These are phyloP conservation scores for Rhamphomyia laevipes DNA, from an alignment of 2,888 invertebrate genomes.

Conservation along the genomic window DNA sequence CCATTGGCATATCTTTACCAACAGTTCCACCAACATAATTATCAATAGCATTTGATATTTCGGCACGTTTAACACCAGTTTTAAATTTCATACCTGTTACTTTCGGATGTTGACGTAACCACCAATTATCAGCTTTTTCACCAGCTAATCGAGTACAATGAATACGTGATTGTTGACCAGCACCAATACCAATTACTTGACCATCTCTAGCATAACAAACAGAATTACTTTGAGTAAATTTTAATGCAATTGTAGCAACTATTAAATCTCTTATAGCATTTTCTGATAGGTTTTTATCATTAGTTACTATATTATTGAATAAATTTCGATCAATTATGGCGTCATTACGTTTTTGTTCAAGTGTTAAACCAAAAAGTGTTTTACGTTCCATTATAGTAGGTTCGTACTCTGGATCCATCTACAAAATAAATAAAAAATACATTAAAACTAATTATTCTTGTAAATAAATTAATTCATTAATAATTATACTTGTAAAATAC, in stretches of 20 bases:
- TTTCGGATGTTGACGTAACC: conserved; percentile 86
- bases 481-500: conserved; percentile 58
- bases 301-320: conserved; percentile 72
- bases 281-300: conserved; percentile 53
- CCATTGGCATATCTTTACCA: conserved; percentile 71
- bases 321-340: conserved; percentile 63
- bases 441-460: neutral
- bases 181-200: conserved; percentile 88
- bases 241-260: conserved; percentile 90
- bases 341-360: conserved; percentile 85
- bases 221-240: conserved; percentile 97
- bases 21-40: conserved; percentile 87
- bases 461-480: neutral
- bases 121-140: conserved; percentile 96
- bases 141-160: conserved; percentile 97
- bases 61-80: conserved; percentile 74
- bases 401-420: conserved; percentile 81
- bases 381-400: conserved; percentile 73
- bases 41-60: conserved; percentile 91
- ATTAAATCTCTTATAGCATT: conserved; percentile 78
- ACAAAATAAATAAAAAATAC: conserved; percentile 9
- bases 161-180: conserved; percentile 97
- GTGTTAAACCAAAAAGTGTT: conserved; percentile 68
- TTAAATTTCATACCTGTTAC: conserved; percentile 76
- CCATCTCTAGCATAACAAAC: conserved; percentile 87